These are phyloP conservation scores for Carlito syrichta DNA, from an alignment of 2,113 vertebrate genomes.

Conservation along the genomic window DNA sequence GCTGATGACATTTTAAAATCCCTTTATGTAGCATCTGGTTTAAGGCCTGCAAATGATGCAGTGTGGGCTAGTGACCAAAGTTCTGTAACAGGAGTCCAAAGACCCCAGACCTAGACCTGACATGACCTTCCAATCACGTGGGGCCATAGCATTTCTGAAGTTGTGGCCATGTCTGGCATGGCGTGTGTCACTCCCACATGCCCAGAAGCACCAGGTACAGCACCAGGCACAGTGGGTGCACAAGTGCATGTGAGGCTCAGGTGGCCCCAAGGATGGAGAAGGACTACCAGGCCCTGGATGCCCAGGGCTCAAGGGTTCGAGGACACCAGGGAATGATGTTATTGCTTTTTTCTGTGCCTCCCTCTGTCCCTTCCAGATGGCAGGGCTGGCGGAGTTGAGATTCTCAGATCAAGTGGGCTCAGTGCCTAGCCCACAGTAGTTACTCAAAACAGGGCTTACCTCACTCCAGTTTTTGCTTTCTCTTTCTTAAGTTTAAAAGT, in stretches of 20 bases:
- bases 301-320: too few relatives aligned
- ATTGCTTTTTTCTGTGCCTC: background rate
- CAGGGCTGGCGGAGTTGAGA: background rate
- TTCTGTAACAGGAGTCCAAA: background rate
- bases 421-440: background rate
- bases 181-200: fast-evolving
- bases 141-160: background rate
- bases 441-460: background rate
- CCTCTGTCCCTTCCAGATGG: background rate
- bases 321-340: background rate
- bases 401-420: background rate
- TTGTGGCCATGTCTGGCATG: too few relatives aligned
- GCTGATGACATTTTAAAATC: background rate
- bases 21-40: background rate
- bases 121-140: background rate
- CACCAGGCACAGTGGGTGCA: background rate
- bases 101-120: background rate
- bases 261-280: background rate
- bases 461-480: background rate
- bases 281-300: too few relatives aligned
- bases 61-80: background rate
- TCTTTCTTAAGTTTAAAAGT: background rate
- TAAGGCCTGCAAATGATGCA: background rate
- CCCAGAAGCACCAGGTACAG: too few relatives aligned
- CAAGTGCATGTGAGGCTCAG: fast-evolving